Percentiles rank a stretch among this genome's conserved stretches.
These are phyloP conservation scores for Festucalex cinctus DNA, from an alignment of 2,113 vertebrate species.

Conservation along the genomic window DNA sequence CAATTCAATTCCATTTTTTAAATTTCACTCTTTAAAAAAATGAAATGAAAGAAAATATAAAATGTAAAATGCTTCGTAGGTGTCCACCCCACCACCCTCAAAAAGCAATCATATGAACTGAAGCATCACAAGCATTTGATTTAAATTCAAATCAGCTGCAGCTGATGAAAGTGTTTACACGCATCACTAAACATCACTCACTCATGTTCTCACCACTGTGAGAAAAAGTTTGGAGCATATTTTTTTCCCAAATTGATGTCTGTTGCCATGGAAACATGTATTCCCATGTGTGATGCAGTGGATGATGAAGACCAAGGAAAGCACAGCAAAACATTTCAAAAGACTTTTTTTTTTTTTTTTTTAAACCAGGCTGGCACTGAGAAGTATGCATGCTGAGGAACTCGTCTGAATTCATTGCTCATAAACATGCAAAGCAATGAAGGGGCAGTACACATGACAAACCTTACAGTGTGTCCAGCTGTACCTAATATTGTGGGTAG, in stretches of 20 bases:
- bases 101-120: not conserved
- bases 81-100: constrained; percentile 11
- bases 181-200: constrained; percentile 1
- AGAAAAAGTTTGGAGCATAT: constrained; percentile 7
- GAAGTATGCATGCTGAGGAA: constrained; percentile 4
- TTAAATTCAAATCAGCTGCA: constrained; percentile 8
- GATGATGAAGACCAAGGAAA: constrained; percentile 28
- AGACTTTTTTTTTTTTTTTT: constrained; percentile 10
- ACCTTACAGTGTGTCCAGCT: not conserved
- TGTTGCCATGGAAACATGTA: constrained; percentile 56
- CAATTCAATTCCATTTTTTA: too few species aligned
- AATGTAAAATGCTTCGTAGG: too few species aligned
- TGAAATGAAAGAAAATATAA: too few species aligned
- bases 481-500: not conserved
- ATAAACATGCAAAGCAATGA: constrained; percentile 23
- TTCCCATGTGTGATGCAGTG: constrained; percentile 19
- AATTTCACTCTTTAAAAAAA: too few species aligned
- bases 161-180: constrained; percentile 1
- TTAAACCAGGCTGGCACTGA: constrained; percentile 11
- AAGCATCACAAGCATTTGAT: constrained; percentile 11
- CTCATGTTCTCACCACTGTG: not conserved
- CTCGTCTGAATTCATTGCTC: constrained; percentile 11
- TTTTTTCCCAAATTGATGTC: constrained; percentile 17
- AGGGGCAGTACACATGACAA: constrained; percentile 7
- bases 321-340: constrained; percentile 38